These are phyloP conservation scores for Mionectes olivaceus DNA, from an alignment of 2,797 vertebrate species.

Conservation along the genomic window DNA sequence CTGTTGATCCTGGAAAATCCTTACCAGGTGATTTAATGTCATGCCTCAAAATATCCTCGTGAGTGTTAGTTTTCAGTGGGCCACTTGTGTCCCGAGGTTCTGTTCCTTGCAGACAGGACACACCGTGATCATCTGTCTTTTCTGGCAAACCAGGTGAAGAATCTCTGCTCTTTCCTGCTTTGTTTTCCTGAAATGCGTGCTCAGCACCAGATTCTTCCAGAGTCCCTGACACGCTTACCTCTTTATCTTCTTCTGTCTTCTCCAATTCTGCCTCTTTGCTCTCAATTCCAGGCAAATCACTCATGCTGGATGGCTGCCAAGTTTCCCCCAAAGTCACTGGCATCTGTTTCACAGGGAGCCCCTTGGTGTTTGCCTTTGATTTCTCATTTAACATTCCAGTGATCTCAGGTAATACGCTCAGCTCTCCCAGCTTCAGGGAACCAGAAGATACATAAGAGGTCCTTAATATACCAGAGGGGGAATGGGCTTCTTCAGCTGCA, in stretches of 20 bases:
- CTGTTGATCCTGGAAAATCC: not conserved
- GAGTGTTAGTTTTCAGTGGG: not conserved
- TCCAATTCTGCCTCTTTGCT: not conserved
- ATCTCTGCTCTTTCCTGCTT: not conserved
- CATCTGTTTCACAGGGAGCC: not conserved
- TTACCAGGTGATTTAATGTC: not conserved
- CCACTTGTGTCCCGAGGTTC: not conserved
- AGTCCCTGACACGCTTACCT: fast-evolving
- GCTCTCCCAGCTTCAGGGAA: not conserved
- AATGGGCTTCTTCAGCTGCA: not conserved
- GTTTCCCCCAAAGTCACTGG: not conserved
- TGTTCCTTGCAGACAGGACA: not conserved
- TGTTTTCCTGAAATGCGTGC: not conserved
- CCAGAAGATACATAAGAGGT: not conserved
- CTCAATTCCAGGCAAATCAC: not conserved
- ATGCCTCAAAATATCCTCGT: not conserved
- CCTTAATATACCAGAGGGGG: no score
- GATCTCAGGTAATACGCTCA: not conserved
- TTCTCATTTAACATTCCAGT: not conserved
- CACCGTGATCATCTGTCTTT: not conserved
- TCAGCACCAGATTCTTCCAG: not conserved
- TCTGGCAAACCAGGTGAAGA: not conserved
- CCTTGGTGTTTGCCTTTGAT: not conserved
- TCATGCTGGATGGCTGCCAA: not conserved
- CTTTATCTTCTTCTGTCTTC: not conserved